Percentiles rank a stretch among this genome's conserved stretches.
Evolutionary conservation across 2,113 vertebrate species (phyloP).

Genomic region (Myrmecophaga tridactyla): DNA sequence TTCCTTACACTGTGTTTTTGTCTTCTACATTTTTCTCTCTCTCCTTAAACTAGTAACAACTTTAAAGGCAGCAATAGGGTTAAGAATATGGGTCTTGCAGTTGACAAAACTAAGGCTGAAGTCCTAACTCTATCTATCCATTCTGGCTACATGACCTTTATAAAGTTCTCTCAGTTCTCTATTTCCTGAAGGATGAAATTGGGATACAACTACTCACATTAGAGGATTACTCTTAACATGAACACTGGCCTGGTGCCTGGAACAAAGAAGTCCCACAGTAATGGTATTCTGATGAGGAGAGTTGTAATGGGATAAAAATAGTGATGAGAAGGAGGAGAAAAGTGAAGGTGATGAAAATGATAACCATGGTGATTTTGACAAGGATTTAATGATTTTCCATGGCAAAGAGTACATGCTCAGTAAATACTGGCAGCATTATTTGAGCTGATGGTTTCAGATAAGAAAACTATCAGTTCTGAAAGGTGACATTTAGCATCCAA

Average conservation of each 20-base stretch:
- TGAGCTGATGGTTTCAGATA: not conserved
- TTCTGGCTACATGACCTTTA: not conserved
- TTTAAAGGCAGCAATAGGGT: not conserved
- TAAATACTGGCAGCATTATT: not conserved
- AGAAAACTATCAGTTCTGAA: not conserved
- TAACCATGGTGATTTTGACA: not conserved
- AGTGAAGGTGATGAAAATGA: not conserved
- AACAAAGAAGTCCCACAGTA: not conserved
- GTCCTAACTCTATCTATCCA: not conserved
- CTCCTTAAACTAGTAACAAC: not conserved
- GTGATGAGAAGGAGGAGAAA: not conserved
- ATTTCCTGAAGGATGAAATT: not conserved
- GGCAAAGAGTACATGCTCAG: not conserved
- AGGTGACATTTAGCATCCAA: not conserved
- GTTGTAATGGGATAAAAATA: not conserved
- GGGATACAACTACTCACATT: not conserved
- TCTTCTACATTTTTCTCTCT: not conserved
- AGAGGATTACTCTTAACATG: not conserved
- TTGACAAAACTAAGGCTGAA: not conserved
- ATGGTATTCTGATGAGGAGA: not conserved
- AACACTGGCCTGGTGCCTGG: not conserved
- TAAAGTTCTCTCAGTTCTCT: not conserved
- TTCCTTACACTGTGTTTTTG: not conserved
- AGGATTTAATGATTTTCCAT: not conserved
- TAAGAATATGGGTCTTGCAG: not conserved